These are phyloP conservation scores for Sialia sialis DNA, from an alignment of 2,113 vertebrate species.

Conservation along the genomic window DNA sequence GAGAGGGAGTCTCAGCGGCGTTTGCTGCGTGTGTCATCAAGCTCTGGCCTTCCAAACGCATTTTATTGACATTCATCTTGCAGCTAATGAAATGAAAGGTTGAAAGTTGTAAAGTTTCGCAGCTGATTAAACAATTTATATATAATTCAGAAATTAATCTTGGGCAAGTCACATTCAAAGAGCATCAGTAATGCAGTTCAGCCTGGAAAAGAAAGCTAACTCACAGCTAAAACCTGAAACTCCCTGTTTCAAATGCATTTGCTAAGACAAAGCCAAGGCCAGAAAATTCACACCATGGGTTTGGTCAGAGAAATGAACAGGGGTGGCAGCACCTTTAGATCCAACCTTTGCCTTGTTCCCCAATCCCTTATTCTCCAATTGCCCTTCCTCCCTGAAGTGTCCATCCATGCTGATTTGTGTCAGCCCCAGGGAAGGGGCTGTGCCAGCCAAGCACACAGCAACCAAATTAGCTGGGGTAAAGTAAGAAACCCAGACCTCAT, in stretches of 20 bases:
- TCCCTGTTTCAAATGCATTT: neutral
- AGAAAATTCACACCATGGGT: fast-evolving
- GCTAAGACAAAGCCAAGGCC: neutral
- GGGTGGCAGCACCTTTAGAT: neutral
- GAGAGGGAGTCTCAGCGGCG: neutral
- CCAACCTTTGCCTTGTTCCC: neutral
- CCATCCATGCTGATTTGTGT: neutral
- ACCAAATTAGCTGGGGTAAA: neutral
- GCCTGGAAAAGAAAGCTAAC: neutral
- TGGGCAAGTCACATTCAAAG: neutral
- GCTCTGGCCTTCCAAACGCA: conserved; percentile 9
- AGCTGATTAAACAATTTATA: conserved; percentile 58
- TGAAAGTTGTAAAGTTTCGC: conserved; percentile 36
- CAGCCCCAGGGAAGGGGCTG: neutral
- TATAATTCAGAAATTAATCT: conserved; percentile 47
- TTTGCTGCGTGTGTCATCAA: conserved; percentile 39
- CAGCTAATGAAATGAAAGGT: conserved; percentile 50
- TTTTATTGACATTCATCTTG: conserved; percentile 31
- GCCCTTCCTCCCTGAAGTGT: neutral
- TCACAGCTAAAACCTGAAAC: neutral
- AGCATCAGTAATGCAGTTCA: neutral
- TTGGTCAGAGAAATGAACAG: neutral
- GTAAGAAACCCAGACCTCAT: neutral
- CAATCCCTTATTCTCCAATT: neutral
- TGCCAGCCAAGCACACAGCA: neutral